phyloP scores from a whole-genome alignment of 2,113 vertebrate species.

The Crotalus tigris region DNA sequence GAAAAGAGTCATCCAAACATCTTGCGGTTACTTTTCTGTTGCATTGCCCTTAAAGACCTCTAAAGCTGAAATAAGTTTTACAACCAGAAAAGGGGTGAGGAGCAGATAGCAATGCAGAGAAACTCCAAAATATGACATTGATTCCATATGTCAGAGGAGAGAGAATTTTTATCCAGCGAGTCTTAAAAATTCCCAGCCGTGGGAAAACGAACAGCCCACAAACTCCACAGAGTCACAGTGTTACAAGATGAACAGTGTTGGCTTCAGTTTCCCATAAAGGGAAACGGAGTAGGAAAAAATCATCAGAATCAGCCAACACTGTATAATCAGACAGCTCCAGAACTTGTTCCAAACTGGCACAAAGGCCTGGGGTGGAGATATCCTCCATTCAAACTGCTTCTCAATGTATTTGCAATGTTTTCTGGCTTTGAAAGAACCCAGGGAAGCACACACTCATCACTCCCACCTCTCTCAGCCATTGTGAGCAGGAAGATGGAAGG shows the following conservation, averaged over 20 bases:
- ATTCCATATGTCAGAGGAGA: background rate
- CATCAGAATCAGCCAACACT: background rate
- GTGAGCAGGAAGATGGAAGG: background rate
- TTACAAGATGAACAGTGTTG: background rate
- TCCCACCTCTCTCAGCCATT: background rate
- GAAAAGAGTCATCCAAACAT: background rate
- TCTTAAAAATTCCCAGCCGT: background rate
- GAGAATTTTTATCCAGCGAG: background rate
- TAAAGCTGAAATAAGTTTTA: background rate
- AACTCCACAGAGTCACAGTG: background rate
- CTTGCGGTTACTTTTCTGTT: background rate
- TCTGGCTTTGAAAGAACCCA: background rate
- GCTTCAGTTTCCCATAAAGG: background rate
- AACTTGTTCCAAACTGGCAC: background rate
- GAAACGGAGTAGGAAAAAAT: background rate
- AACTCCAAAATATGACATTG: background rate
- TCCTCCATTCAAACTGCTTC: background rate
- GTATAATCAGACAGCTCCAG: background rate
- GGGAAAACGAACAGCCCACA: background rate
- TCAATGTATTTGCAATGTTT: background rate
- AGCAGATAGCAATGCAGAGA: background rate
- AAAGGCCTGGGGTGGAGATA: background rate
- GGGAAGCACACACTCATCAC: background rate
- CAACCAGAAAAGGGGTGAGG: background rate
- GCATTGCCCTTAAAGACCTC: background rate